A percentile compares a stretch with the other conserved stretches of the same genome.
phyloP scores from a whole-genome alignment of 2,113 vertebrate genomes.

The Perca schrenkii region DNA sequence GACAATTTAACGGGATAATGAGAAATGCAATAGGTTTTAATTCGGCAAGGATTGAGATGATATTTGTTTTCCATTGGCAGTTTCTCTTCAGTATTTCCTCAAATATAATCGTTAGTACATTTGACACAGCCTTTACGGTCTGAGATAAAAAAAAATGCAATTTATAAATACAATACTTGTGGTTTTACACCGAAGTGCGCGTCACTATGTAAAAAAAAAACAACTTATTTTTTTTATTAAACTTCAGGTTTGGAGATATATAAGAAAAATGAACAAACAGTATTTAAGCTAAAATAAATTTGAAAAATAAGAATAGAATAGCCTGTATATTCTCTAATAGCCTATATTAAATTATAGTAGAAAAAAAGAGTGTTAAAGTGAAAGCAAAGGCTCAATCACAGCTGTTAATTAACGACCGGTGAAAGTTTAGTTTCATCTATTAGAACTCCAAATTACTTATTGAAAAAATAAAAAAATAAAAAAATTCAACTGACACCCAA shows the following conservation, averaged over 20 bases:
- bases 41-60: conserved; percentile 63
- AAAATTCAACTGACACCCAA: not conserved
- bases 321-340: not conserved
- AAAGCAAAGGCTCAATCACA: not conserved
- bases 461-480: not conserved
- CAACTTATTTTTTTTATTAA: conserved; percentile 25
- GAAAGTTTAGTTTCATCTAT: not conserved
- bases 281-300: not conserved
- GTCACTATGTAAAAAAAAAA: conserved; percentile 4
- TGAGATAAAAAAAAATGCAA: not conserved
- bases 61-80: conserved; percentile 53
- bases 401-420: not conserved
- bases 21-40: conserved; percentile 77
- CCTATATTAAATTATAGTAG: not conserved
- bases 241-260: conserved; percentile 24
- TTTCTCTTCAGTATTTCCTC: conserved; percentile 25
- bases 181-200: not conserved
- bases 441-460: not conserved
- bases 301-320: not conserved
- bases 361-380: not conserved
- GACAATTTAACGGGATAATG: conserved; percentile 76
- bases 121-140: not conserved
- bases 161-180: not conserved
- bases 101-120: not conserved
- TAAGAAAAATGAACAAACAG: too few species aligned